Base-by-base conservation (phyloP, 2,113 vertebrate genomes). In the Puffinus mauretanicus region DNA sequence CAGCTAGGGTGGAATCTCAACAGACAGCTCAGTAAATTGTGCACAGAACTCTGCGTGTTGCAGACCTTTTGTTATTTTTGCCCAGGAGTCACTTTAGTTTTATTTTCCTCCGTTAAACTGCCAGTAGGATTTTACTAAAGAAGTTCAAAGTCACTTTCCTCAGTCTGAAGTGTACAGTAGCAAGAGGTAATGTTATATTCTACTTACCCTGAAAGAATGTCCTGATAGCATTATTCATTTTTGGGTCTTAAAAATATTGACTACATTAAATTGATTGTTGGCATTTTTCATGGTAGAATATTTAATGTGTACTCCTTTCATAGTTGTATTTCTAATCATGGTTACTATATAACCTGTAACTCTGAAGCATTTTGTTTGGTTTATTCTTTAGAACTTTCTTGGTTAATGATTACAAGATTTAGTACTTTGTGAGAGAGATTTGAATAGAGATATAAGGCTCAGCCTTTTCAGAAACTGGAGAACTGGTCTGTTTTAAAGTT, bases 1-100 rank as follows among this genome's bases (percentile, higher is more conserved):
- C 95, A 94, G 89, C 88, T 84, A 7, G 24, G 93, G 88, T 76
- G 57, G 73, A 72, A 96, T 96, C 94, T 93, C 83, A 72, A 49
- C 94, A 96, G 92, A 82, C 95, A 89, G 94, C 88, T 82, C 17
- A 21, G 80, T 75, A 71, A 91, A 92, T 84, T 61, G 72, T 69
- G 92, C 95, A 76, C 86, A 70, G 61, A 86, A 19, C 80, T 58
- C 67, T 69, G 91, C 9, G 9, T 87, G 57, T 69, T 82, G 65
- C 83, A 91, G 91, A 89, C 86, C 91, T 92, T 86, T 88, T 79
- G 88, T 79, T 92, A 18, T 24, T 78, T 91, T 87, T 89, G 86
- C 83, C 57, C 83, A 69, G 83, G 83, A 94, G 52, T 87, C 80
- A 40, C 24, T 76, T 91, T 46, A 40, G 57, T 64, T 96, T 88